These are phyloP conservation scores for Drosophila cognata DNA, from an alignment of 2,888 invertebrate species.

Conservation along the genomic window DNA sequence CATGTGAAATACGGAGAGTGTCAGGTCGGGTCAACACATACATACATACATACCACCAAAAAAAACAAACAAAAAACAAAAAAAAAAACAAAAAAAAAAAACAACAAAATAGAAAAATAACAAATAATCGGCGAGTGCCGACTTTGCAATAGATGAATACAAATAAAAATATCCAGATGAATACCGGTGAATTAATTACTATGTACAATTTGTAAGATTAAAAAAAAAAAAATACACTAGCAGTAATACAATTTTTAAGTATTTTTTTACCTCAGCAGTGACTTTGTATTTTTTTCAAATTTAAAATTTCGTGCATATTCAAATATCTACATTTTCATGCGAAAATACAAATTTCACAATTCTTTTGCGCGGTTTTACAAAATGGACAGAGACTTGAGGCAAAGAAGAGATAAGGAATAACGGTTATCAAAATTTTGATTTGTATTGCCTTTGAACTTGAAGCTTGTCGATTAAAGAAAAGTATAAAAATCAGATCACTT, in stretches of 20 bases:
- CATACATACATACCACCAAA: slow-evolving; percentile 42
- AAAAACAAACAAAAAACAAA: slow-evolving; percentile 2
- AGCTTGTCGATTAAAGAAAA: not conserved
- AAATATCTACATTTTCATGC: not conserved
- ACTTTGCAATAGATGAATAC: not conserved
- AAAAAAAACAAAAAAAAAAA: not conserved
- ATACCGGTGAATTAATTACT: not conserved
- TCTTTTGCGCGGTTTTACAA: not conserved
- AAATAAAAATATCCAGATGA: not conserved
- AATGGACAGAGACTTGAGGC: not conserved
- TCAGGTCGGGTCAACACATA: slow-evolving; percentile 74
- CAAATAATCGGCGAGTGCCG: not conserved
- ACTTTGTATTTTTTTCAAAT: not conserved
- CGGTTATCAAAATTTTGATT: not conserved
- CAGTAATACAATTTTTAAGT: not conserved
- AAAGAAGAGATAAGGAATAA: not conserved
- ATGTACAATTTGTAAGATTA: not conserved
- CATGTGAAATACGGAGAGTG: slow-evolving; percentile 77
- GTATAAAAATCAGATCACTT: not conserved
- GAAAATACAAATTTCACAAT: not conserved
- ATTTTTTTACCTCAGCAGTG: not conserved
- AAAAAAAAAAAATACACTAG: not conserved
- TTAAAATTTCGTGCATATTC: not conserved
- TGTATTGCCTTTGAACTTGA: not conserved
- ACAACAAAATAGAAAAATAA: not conserved